phyloP scores from a whole-genome alignment of 2,797 vertebrate species.

The Manis pentadactyla region DNA sequence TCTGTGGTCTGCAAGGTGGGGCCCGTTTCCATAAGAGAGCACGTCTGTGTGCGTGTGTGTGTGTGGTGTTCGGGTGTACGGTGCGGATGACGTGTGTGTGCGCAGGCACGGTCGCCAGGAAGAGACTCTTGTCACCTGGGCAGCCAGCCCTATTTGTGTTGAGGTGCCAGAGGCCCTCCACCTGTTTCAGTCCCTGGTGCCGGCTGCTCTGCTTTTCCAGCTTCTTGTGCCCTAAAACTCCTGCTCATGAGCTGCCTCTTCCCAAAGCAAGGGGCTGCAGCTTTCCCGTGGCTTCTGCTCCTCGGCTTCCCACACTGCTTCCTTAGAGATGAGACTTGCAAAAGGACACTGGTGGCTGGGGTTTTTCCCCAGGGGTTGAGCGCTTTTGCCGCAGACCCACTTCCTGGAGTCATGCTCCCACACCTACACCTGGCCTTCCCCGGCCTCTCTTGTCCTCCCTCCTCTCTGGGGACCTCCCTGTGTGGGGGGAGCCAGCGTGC shows the following conservation, averaged over 20 bases:
- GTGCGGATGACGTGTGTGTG: rapidly evolving
- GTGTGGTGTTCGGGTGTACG: neutral
- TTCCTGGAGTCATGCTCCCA: neutral
- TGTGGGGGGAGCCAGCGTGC: neutral
- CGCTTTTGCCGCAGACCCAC: too few relatives aligned
- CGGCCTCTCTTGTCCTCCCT: too few relatives aligned
- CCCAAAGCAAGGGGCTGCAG: neutral
- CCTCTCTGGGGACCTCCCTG: neutral
- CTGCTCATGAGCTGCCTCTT: neutral
- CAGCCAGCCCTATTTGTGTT: neutral
- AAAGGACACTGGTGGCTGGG: neutral
- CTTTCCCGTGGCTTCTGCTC: neutral
- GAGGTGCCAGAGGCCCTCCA: rapidly evolving
- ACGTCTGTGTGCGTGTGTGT: neutral
- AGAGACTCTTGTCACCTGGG: neutral
- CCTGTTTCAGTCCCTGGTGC: neutral
- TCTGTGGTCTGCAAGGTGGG: neutral
- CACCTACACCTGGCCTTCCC: neutral
- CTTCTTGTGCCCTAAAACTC: too few relatives aligned
- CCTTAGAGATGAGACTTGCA: neutral
- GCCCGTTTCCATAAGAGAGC: neutral
- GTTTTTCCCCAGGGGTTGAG: neutral
- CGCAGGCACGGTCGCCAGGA: rapidly evolving
- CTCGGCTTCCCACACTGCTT: neutral
- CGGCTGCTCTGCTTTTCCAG: neutral